Evolutionary conservation across 2,888 invertebrate genomes (phyloP).

Genomic region (Pterobdella sp.): DNA sequence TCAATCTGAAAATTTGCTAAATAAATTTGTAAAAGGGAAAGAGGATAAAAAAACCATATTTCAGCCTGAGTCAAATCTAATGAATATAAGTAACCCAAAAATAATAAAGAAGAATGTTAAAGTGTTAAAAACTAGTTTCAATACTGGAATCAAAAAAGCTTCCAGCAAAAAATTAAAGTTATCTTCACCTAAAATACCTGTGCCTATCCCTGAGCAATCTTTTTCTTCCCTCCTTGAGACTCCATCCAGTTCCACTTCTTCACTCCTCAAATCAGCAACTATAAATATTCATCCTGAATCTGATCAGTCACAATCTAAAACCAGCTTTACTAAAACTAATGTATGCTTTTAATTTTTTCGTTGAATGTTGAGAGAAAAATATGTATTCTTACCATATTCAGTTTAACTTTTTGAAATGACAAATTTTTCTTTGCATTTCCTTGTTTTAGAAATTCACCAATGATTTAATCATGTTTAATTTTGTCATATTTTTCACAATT

Average conservation of each 20-base stretch:
- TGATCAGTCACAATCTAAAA: background rate
- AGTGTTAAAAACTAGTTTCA: background rate
- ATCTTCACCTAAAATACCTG: too few relatives aligned
- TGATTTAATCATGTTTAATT: too few relatives aligned
- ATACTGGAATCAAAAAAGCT: too few relatives aligned
- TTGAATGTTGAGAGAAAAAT: too few relatives aligned
- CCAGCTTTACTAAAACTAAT: background rate
- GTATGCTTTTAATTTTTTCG: background rate
- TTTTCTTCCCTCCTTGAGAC: background rate
- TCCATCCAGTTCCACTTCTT: conserved; percentile 5
- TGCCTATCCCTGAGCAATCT: background rate
- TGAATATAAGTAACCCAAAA: background rate
- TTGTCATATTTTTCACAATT: too few relatives aligned
- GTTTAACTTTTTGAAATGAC: too few relatives aligned
- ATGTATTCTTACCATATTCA: too few relatives aligned
- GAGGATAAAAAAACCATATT: too few relatives aligned
- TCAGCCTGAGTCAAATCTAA: too few relatives aligned
- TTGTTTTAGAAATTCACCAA: too few relatives aligned
- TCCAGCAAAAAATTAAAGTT: too few relatives aligned
- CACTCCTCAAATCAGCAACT: background rate
- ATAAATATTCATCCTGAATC: background rate
- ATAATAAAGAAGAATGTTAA: background rate
- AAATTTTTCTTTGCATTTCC: too few relatives aligned
- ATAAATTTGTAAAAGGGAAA: background rate
- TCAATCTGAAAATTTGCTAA: background rate